Conservation (phyloP, 2,888 invertebrate species). For the Linnaemya vulpina region DNA sequence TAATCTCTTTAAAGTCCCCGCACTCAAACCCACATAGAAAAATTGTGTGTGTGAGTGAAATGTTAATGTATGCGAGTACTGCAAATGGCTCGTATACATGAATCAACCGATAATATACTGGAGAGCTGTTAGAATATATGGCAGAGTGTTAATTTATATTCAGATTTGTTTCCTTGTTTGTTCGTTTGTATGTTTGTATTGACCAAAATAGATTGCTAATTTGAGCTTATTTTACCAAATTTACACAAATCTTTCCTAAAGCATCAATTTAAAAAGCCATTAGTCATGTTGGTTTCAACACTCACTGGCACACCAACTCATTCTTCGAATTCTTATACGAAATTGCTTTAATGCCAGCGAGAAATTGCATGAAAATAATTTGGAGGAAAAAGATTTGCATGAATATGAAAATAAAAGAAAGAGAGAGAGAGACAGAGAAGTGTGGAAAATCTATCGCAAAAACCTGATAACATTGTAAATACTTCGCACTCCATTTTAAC, state of each 20-base stretch:
- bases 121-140: conserved; percentile 5
- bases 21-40: conserved; percentile 2
- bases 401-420: not conserved
- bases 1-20: conserved; percentile 47
- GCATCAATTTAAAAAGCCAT: conserved; percentile 71
- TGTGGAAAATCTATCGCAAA: not conserved
- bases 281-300: conserved; percentile 63
- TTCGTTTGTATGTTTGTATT: conserved; percentile 38
- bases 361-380: conserved; percentile 17
- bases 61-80: conserved; percentile 33
- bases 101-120: conserved; percentile 15
- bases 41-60: not conserved
- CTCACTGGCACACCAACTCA: conserved; percentile 6
- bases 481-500: conserved; percentile 62
- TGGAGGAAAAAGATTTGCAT: not conserved
- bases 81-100: conserved; percentile 2
- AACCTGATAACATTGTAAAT: conserved; percentile 66
- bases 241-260: conserved; percentile 68
- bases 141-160: conserved; percentile 25
- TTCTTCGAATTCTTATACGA: not conserved
- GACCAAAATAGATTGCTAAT: conserved; percentile 68
- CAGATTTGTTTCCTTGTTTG: conserved; percentile 13
- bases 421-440: not conserved
- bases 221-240: conserved; percentile 66
- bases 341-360: conserved; percentile 20